A percentile compares a stretch with the other conserved stretches of the same genome.
phyloP scores from a whole-genome alignment of 2,888 invertebrate genomes.

The Rutpela maculata region DNA sequence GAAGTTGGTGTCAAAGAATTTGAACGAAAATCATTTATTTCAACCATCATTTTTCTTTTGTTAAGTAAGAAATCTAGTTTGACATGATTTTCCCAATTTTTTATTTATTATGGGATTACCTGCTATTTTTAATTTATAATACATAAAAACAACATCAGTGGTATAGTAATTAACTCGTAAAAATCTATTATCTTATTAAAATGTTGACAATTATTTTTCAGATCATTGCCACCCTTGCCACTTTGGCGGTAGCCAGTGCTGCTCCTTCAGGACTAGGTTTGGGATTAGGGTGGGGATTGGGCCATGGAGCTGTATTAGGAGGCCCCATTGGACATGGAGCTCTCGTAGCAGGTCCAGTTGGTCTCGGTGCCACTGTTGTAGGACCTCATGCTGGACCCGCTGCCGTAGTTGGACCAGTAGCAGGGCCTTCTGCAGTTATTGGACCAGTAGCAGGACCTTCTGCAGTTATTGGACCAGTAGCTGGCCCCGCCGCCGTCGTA shows the following conservation, averaged over 20 bases:
- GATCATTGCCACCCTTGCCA: conserved; percentile 35
- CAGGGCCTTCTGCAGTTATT: not conserved
- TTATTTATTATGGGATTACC: no score
- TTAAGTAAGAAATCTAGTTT: no score
- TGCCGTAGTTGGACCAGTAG: conserved; percentile 16
- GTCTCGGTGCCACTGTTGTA: conserved; percentile 15
- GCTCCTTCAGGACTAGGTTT: conserved; percentile 14
- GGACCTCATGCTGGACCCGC: conserved; percentile 12
- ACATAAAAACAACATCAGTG: no score
- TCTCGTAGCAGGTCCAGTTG: conserved; percentile 23
- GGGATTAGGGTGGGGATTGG: conserved; percentile 15
- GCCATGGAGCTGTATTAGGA: not conserved
- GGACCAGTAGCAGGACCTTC: conserved; percentile 18
- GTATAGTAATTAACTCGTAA: no score
- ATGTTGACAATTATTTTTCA: not conserved
- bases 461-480: conserved; percentile 20
- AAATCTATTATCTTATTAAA: no score
- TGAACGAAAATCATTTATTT: no score
- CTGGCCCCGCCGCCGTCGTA: conserved; percentile 17
- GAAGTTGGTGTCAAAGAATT: no score
- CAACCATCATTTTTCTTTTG: no score
- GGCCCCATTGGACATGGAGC: conserved; percentile 18
- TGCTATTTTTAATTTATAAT: no score
- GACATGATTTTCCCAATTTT: no score
- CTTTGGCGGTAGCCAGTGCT: conserved; percentile 22